Conservation (phyloP, 2,888 invertebrate species). For the Caradrina clavipalpis region DNA sequence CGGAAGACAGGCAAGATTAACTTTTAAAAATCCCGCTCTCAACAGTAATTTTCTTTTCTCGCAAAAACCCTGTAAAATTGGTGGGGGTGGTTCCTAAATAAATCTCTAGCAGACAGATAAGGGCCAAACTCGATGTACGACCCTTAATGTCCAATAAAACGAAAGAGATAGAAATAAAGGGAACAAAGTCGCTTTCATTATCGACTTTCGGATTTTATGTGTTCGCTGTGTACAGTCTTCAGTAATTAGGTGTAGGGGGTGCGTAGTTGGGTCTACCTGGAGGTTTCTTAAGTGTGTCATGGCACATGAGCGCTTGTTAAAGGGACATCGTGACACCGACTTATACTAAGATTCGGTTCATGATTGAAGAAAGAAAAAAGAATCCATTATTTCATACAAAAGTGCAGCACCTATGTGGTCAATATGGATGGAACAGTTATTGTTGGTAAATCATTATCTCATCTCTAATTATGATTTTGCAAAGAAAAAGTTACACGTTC, state of each 20-base stretch:
- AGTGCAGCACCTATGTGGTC: no score
- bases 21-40: slow-evolving; percentile 57
- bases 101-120: slow-evolving; percentile 79
- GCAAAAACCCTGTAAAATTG: slow-evolving; percentile 61
- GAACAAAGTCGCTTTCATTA: slow-evolving; percentile 66
- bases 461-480: no score
- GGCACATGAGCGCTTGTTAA: not conserved
- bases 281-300: slow-evolving; percentile 18
- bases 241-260: slow-evolving; percentile 42
- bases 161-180: slow-evolving; percentile 70
- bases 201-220: slow-evolving; percentile 57
- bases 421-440: no score
- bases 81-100: slow-evolving; percentile 70
- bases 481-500: no score
- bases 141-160: slow-evolving; percentile 77
- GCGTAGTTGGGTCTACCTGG: slow-evolving; percentile 11
- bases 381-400: no score
- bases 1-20: slow-evolving; percentile 60
- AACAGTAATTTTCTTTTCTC: slow-evolving; percentile 62
- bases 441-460: no score
- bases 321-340: no score
- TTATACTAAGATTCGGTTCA: no score
- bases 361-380: no score
- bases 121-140: slow-evolving; percentile 70
- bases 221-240: slow-evolving; percentile 42